A percentile compares a stretch with the other conserved stretches of the same genome.
Evolutionary conservation across 2,888 invertebrate genomes (phyloP).

Genomic region (Tenthredo livida): DNA sequence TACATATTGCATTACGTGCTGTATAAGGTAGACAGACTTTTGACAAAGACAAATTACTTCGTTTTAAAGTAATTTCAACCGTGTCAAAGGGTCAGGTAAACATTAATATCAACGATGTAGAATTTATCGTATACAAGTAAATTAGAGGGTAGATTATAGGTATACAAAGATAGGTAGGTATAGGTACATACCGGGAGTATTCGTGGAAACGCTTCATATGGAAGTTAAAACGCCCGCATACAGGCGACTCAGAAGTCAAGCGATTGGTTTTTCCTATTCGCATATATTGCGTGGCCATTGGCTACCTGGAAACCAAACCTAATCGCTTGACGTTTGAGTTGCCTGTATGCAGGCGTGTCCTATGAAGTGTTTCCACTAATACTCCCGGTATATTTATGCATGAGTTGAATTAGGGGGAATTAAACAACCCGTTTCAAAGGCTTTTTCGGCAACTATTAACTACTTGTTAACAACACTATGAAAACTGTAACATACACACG

Average conservation of each 20-base stretch:
- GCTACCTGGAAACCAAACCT: no score
- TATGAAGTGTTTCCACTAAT: no score
- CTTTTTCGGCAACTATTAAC: not conserved
- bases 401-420: not conserved
- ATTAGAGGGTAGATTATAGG: not conserved
- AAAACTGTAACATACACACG: not conserved
- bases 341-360: no score
- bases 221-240: no score
- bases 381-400: no score
- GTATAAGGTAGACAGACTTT: not conserved
- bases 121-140: not conserved
- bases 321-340: no score
- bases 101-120: not conserved
- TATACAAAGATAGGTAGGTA: not conserved
- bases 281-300: no score
- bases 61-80: not conserved
- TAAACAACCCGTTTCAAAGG: not conserved
- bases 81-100: conserved; percentile 19
- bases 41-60: conserved; percentile 29
- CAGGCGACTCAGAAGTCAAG: no score
- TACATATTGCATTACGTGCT: not conserved
- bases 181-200: no score
- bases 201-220: no score
- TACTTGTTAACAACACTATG: conserved; percentile 3
- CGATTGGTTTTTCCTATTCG: no score